Percentiles rank a stretch among this genome's conserved stretches.
Evolutionary conservation across 2,113 vertebrate genomes (phyloP).

Genomic region (Genyomyrus donnyi): DNA sequence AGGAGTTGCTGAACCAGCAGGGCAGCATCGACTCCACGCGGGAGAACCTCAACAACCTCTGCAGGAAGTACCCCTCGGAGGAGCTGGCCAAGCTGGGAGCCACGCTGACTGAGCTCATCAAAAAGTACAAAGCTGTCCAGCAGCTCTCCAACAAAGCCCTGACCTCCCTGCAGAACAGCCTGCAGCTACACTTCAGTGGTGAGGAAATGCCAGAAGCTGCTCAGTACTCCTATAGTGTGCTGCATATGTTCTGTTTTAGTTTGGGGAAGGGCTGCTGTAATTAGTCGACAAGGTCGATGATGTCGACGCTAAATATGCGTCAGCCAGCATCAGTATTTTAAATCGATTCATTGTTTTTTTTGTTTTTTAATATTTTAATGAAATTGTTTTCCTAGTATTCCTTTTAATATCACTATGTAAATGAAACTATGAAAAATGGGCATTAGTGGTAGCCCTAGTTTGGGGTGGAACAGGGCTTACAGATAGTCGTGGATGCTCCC

Average conservation of each 20-base stretch:
- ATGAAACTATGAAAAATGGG: too few relatives aligned
- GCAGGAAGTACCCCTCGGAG: slow-evolving; percentile 79
- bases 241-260: background rate
- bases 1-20: slow-evolving; percentile 84
- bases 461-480: too few relatives aligned
- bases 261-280: too few relatives aligned
- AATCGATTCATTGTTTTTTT: too few relatives aligned
- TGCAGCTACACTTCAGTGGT: slow-evolving; percentile 85
- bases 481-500: too few relatives aligned
- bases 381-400: background rate
- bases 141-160: slow-evolving; percentile 75
- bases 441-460: too few relatives aligned
- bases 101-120: slow-evolving; percentile 73
- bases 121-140: slow-evolving; percentile 81
- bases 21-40: slow-evolving; percentile 69
- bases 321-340: too few relatives aligned
- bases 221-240: background rate
- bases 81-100: slow-evolving; percentile 77
- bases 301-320: too few relatives aligned
- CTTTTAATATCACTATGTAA: background rate
- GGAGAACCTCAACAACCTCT: slow-evolving; percentile 83
- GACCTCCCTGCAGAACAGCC: slow-evolving; percentile 68
- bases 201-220: slow-evolving; percentile 40
- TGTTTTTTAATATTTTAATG: too few relatives aligned
- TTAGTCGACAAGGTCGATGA: too few relatives aligned